Evolutionary conservation across 2,888 invertebrate species (phyloP), one percentile per base, ranked within the genome.

Genomic region (Apodemia zela): DNA sequence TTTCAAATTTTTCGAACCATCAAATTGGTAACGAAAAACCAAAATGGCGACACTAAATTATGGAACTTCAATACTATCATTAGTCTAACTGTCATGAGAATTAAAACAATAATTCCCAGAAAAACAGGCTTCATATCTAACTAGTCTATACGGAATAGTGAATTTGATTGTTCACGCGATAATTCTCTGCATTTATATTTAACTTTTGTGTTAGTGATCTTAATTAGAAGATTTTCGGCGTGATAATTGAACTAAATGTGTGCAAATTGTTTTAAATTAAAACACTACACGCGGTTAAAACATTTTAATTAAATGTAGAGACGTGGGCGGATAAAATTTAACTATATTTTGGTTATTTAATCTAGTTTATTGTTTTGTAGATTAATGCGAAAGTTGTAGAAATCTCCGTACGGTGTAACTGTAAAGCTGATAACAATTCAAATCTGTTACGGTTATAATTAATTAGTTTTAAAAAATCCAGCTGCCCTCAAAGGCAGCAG

Each of bases 211-310:
- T 54, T 21, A 15, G 25, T 25, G 54, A 54, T 54, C 54, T 54
- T 25, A 54, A 54, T 54, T 54, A 25, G 25, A 54, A 25, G 54
- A 54, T 54, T 54, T 54, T 21, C 54, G 25, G 25, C 54, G 13
- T 21, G 54, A 54, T 54, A 54, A 54, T 54, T 54, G 21, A 11
- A 54, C 25, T 25, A 54, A 54, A 54, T 25, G 25, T 15, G 54
- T 54, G 54, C 54, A 54, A 54, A 54, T 54, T 18, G 54, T 54
- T 54, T 54, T 54, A 25, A 25, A 54, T 54, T 54, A 54, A 54
- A 54, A 54, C 15, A 54, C 25, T 15, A 25, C 54, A 54, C 15
- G 21, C 10, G 21, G 54, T 21, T 13, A 54, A 25, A 54, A 54
- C 25, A 25, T 54, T 54, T 25, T 54, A 54, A 54, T 54, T 54